phyloP scores from a whole-genome alignment of 2,888 invertebrate species.

The Ectemnius cavifrons region DNA sequence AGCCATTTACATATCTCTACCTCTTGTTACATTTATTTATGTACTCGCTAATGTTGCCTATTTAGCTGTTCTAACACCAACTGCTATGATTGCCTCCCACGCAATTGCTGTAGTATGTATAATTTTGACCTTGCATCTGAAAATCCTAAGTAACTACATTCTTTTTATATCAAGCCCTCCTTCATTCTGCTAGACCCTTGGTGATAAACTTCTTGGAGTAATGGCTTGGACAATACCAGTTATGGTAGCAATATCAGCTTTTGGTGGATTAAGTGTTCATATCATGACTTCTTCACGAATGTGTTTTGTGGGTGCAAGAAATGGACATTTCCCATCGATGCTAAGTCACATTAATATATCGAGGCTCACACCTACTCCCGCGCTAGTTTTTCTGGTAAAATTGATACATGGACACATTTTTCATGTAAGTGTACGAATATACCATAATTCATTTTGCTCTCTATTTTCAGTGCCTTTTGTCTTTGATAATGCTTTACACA shows the following conservation, averaged over 20 bases:
- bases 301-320: slow-evolving; percentile 94
- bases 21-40: slow-evolving; percentile 92
- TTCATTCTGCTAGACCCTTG: slow-evolving; percentile 86
- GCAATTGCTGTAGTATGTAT: slow-evolving; percentile 95
- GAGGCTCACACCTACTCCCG: slow-evolving; percentile 88
- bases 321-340: slow-evolving; percentile 91
- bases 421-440: not conserved
- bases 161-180: not conserved
- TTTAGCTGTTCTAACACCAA: slow-evolving; percentile 90
- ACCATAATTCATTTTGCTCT: slow-evolving; percentile 6
- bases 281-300: slow-evolving; percentile 97
- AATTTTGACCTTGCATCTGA: not conserved
- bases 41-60: slow-evolving; percentile 94
- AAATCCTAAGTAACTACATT: slow-evolving; percentile 20
- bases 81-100: slow-evolving; percentile 91
- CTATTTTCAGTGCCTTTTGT: slow-evolving; percentile 86
- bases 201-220: slow-evolving; percentile 86
- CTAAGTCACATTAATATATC: slow-evolving; percentile 88
- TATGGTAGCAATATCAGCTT: slow-evolving; percentile 94
- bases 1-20: slow-evolving; percentile 94
- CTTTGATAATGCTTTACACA: slow-evolving; percentile 90
- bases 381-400: slow-evolving; percentile 89
- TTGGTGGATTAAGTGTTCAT: slow-evolving; percentile 96
- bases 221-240: slow-evolving; percentile 91
- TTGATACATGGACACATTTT: not conserved